A percentile compares a stretch with the other conserved stretches of the same genome.
Evolutionary conservation across 2,888 invertebrate genomes (phyloP).

Genomic region (Drymonia ruficornis): DNA sequence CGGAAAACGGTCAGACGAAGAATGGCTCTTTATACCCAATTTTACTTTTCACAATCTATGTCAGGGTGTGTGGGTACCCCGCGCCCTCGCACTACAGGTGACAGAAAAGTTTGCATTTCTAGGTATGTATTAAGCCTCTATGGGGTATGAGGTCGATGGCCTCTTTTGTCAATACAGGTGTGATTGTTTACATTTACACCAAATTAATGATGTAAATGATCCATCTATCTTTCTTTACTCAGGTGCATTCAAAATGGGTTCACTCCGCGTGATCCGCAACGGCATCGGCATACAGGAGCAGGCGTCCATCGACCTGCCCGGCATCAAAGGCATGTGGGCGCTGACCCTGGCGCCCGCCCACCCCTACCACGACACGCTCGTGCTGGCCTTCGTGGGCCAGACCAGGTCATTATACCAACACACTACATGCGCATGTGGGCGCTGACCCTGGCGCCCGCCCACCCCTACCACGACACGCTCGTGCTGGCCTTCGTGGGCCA

Average conservation of each 20-base stretch:
- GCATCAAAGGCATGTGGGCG: constrained; percentile 99
- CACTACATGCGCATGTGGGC: constrained; percentile 97
- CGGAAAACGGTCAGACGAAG: too few relatives aligned
- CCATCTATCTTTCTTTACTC: constrained; percentile 5
- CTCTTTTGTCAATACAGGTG: too few relatives aligned
- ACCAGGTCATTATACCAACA: constrained; percentile 86
- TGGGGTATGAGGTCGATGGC: too few relatives aligned
- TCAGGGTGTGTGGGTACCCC: too few relatives aligned
- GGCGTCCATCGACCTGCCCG: constrained; percentile 98
- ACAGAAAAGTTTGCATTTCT: too few relatives aligned
- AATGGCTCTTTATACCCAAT: too few relatives aligned
- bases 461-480: constrained; percentile 95
- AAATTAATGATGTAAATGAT: too few relatives aligned
- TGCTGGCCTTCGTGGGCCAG: constrained; percentile 98
- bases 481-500: constrained; percentile 99
- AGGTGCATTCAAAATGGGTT: constrained; percentile 98
- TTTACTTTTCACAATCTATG: too few relatives aligned
- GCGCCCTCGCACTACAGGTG: too few relatives aligned
- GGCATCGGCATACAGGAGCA: constrained; percentile 99
- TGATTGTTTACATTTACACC: too few relatives aligned
- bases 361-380: constrained; percentile 96
- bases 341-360: constrained; percentile 83
- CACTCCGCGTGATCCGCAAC: constrained; percentile 97
- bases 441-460: constrained; percentile 82
- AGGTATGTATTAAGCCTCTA: too few relatives aligned